Conservation (phyloP, 2,113 vertebrate species). For the Anseranas semipalmata region DNA sequence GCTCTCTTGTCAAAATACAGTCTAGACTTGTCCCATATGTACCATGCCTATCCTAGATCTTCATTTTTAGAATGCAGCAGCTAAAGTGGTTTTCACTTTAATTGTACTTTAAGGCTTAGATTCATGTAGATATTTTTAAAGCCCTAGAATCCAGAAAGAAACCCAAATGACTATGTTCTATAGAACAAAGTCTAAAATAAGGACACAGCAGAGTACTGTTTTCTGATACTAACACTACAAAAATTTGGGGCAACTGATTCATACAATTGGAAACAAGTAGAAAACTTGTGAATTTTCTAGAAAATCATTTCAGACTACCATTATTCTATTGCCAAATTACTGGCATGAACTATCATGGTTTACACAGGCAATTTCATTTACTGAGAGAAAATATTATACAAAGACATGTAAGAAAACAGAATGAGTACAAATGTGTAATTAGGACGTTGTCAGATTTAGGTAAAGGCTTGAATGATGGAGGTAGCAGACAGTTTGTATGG, state of each 20-base stretch:
- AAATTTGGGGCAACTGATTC: not conserved
- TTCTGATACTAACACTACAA: not conserved
- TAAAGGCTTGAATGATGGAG: not conserved
- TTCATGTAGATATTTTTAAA: not conserved
- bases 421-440: not conserved
- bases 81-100: not conserved
- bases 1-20: not conserved
- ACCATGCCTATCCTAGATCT: not conserved
- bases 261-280: not conserved
- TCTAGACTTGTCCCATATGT: not conserved
- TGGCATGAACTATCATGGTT: not conserved
- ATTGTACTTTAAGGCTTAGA: not conserved
- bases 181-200: not conserved
- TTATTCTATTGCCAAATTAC: not conserved
- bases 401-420: not conserved
- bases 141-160: not conserved
- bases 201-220: rapidly evolving
- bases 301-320: not conserved
- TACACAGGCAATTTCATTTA: not conserved
- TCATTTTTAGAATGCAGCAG: not conserved
- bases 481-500: not conserved
- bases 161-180: not conserved
- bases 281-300: not conserved
- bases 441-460: not conserved
- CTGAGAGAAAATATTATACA: not conserved